Evolutionary conservation across 2,888 invertebrate genomes (phyloP).

Genomic region (Ceratothoa steindachneri): DNA sequence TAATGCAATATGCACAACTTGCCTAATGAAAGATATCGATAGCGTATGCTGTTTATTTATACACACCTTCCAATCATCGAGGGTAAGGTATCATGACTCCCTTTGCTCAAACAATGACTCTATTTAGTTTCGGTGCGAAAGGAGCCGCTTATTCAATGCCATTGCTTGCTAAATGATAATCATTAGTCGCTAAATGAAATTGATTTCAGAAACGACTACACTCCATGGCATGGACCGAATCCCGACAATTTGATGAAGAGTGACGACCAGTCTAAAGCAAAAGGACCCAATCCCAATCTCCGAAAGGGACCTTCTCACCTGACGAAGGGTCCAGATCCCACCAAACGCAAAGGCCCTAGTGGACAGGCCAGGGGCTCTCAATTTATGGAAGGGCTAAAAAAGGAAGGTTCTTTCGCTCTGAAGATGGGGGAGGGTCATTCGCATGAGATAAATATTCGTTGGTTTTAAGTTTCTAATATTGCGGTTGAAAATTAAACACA

Average conservation of each 20-base stretch:
- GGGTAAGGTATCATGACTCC: too few species aligned
- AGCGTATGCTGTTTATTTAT: too few species aligned
- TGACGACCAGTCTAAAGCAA: conserved; percentile 20
- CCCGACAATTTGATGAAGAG: conserved; percentile 22
- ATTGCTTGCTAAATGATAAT: too few species aligned
- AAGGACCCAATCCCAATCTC: conserved; percentile 28
- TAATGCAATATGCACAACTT: too few species aligned
- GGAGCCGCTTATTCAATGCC: too few species aligned
- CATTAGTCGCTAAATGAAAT: too few species aligned
- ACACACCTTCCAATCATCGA: too few species aligned
- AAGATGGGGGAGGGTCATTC: conserved; percentile 6
- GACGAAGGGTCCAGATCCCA: conserved; percentile 36
- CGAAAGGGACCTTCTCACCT: conserved; percentile 27
- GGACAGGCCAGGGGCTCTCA: conserved; percentile 41
- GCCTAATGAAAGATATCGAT: too few species aligned
- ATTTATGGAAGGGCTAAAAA: conserved; percentile 40
- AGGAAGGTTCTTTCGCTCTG: conserved; percentile 33
- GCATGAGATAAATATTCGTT: background rate
- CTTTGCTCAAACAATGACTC: too few species aligned
- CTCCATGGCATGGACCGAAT: conserved; percentile 45
- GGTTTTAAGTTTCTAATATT: too few species aligned
- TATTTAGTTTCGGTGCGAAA: too few species aligned
- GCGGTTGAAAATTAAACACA: too few species aligned
- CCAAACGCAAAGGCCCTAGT: conserved; percentile 29
- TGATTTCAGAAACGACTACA: conserved; percentile 31